A percentile compares a stretch with the other conserved stretches of the same genome.
Conservation (phyloP, 2,888 invertebrate genomes). For the Petrophora chlorosata region DNA sequence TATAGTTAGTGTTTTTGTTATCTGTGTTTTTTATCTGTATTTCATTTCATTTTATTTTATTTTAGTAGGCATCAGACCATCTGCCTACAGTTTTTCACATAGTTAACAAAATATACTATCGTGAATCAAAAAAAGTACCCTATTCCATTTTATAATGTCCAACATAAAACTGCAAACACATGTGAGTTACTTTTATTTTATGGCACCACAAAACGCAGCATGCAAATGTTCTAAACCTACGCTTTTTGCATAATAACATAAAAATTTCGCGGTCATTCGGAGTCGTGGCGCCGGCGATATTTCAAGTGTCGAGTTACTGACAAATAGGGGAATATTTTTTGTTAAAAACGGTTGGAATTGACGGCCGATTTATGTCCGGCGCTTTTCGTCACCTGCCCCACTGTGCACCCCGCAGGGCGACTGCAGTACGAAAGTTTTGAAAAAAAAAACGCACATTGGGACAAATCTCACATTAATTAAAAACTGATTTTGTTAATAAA, state of each 20-base stretch:
- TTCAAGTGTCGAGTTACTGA: slow-evolving; percentile 41
- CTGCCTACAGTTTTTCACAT: too few relatives aligned
- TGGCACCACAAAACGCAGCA: slow-evolving; percentile 17
- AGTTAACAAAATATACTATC: too few relatives aligned
- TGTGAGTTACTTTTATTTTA: slow-evolving; percentile 16
- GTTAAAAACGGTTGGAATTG: background rate
- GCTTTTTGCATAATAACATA: slow-evolving; percentile 42
- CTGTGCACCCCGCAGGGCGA: slow-evolving; percentile 1
- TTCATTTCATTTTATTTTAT: too few relatives aligned
- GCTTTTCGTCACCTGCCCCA: slow-evolving; percentile 4
- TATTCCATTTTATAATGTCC: background rate
- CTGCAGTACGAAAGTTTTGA: too few relatives aligned
- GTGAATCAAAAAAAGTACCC: too few relatives aligned
- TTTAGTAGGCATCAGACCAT: too few relatives aligned
- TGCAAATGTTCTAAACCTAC: slow-evolving; percentile 27
- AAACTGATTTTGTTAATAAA: too few relatives aligned
- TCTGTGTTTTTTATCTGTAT: too few relatives aligned
- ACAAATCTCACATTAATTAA: too few relatives aligned
- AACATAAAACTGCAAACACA: slow-evolving; percentile 2
- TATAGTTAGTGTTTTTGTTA: too few relatives aligned
- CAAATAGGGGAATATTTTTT: slow-evolving; percentile 28
- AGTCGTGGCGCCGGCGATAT: slow-evolving; percentile 41
- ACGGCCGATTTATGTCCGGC: background rate
- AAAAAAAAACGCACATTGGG: too few relatives aligned
- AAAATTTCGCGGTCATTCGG: slow-evolving; percentile 31